Conservation (phyloP, 2,113 vertebrate genomes). For the Vireo altiloquus region DNA sequence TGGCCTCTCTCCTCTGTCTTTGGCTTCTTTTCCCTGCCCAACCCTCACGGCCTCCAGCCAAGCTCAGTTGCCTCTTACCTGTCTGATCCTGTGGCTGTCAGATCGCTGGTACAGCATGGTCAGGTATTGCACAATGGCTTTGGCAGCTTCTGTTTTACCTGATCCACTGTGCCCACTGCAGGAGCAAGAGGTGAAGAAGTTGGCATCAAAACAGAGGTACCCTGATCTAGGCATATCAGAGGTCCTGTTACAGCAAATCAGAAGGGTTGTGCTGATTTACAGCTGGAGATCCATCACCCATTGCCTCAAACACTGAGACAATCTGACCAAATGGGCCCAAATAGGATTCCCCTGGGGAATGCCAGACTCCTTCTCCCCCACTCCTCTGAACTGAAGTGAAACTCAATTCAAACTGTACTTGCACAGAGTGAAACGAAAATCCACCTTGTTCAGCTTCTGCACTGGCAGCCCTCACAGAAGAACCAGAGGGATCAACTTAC, state of each 20-base stretch:
- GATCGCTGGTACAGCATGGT: constrained; percentile 73
- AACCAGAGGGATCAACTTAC: neutral
- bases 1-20: neutral
- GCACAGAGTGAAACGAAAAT: neutral
- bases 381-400: neutral
- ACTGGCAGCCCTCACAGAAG: neutral
- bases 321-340: neutral
- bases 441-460: neutral
- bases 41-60: neutral
- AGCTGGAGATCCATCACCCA: neutral
- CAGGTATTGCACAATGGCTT: constrained; percentile 82
- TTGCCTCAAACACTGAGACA: neutral
- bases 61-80: constrained; percentile 67
- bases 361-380: neutral
- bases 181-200: neutral
- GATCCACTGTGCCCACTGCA: constrained; percentile 88
- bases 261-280: neutral
- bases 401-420: neutral
- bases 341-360: neutral
- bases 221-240: neutral
- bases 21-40: neutral
- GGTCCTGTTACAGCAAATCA: neutral
- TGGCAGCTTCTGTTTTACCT: constrained; percentile 89
- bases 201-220: neutral
- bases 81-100: constrained; percentile 54